Evolutionary conservation across 2,113 vertebrate species (phyloP).

Genomic region (Seriola rivoliana): DNA sequence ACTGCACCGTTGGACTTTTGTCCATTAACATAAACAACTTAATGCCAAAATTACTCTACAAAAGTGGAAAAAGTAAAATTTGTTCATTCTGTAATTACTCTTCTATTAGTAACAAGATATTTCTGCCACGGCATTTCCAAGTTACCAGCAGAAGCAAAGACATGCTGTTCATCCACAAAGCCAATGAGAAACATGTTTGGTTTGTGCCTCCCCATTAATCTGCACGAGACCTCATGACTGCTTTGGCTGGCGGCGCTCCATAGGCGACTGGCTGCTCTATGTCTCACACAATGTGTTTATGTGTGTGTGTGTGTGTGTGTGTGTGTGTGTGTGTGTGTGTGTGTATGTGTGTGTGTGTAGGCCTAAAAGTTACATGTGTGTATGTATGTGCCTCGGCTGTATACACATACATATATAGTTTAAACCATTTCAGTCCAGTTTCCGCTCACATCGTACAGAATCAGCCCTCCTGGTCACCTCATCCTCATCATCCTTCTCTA

Average conservation of each 20-base stretch:
- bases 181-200: conserved; percentile 80
- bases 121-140: conserved; percentile 64
- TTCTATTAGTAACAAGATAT: conserved; percentile 80
- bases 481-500: no score
- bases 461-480: no score
- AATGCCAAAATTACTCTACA: conserved; percentile 63
- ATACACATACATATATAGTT: no score
- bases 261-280: conserved; percentile 51
- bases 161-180: conserved; percentile 67
- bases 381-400: no score
- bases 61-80: conserved; percentile 64
- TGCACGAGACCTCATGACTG: conserved; percentile 76
- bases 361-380: no score
- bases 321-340: conserved; percentile 31
- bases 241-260: conserved; percentile 69
- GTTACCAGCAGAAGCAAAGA: conserved; percentile 74
- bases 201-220: conserved; percentile 80
- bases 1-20: conserved; percentile 42
- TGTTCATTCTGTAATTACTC: conserved; percentile 79
- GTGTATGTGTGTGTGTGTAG: conserved; percentile 18
- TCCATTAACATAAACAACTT: conserved; percentile 25
- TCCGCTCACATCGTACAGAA: no score
- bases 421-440: no score
- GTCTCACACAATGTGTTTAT: conserved; percentile 43
- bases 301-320: conserved; percentile 39